Evolutionary conservation across 2,113 vertebrate species (phyloP), one percentile per base, ranked within the genome.

Genomic region (Hydrolagus affinis): DNA sequence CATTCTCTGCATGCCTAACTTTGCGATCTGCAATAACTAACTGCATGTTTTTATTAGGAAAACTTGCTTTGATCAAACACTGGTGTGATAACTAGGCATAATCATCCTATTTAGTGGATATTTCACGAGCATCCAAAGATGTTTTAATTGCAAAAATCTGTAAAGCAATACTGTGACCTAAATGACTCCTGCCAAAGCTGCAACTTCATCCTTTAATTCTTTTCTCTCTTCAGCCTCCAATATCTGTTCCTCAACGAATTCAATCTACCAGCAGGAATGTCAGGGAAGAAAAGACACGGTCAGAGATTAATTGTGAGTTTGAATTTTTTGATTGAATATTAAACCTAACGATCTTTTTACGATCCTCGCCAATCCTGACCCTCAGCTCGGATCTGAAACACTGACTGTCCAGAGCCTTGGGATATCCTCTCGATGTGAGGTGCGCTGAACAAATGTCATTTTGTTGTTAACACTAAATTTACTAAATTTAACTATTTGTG

Each of bases 251-350:
- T 87, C 96, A 98, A 88, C 96, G 98, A 89, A 99, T 99, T 89
- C 97, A 94, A 32, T 98, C 98, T 17, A 97, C 96, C 73, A 99
- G 96, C 90, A 93, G 97, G 90, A 98, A 97, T 86, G 93, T 96
- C 44, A 94, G 97, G 88, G 98, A 99, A 91, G 97, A 97, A 87
- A 99, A 97, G 90, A 99, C 98, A 2, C 95, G 97, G 86, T 99
- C 97, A 0, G 97, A 99, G 93, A 98, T 99, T 83, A 99, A 98
- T 91, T 98, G 98, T 99, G 91, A 98, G 97, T 88, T 86, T 1
- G 3, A 88, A 11, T 14, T 64, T 11, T 15, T 10, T 62, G 0
- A 66, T 66, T 9, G 14, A 44, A 1, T 44, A 44, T 44, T 44
- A 44, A 44, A 44, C 44, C 6, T 44, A 44, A 44, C 44, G 44